Base-by-base conservation (phyloP, 92 coral and sea anemone genomes). In the Siderastrea radians region DNA sequence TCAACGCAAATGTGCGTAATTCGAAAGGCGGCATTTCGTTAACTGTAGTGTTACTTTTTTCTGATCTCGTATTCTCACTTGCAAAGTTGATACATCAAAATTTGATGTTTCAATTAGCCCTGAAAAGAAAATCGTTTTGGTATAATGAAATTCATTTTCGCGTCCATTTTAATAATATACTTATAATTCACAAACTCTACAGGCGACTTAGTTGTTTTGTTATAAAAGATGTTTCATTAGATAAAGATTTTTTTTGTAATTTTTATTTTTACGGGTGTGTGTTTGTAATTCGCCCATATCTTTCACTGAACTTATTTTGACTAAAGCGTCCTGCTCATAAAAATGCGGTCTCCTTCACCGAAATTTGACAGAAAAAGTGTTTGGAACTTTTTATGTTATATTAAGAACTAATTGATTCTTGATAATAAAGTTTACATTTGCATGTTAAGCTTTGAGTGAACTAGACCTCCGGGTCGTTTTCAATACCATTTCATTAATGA, bases 251-350 rank as follows among this genome's bases (percentile, higher is more conserved):
- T 26, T 48, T 49, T 5, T 16, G 10, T 26, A 26, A 26, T 26
- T 26, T 26, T 26, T 26, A 26, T 26, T 26, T 26, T 26, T 26
- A 26, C 38, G 0, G 38, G 38, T 26, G 38, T 26, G 38, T 26
- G 38, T 26, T 26, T 26, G 38, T 26, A 26, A 26, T 26, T 26
- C 38, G 38, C 38, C 38, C 38, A 26, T 26, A 26, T 26, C 38
- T 26, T 26, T 63, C 63, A 8, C 11, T 45, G 46, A 63, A 16
- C 46, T 62, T 79, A 61, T 77, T 77, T 77, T 48, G 83, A 46
- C 83, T 49, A 9, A 48, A 5, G 6, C 6, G 8, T 61, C 54
- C 45, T 67, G 46, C 12, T 26, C 47, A 64, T 19, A 50, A 80
- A 80, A 80, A 51, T 65, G 64, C 10, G 84, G 50, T 17, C 19